Conservation (phyloP, 2,113 vertebrate genomes). For the Gnathonemus longibarbis region DNA sequence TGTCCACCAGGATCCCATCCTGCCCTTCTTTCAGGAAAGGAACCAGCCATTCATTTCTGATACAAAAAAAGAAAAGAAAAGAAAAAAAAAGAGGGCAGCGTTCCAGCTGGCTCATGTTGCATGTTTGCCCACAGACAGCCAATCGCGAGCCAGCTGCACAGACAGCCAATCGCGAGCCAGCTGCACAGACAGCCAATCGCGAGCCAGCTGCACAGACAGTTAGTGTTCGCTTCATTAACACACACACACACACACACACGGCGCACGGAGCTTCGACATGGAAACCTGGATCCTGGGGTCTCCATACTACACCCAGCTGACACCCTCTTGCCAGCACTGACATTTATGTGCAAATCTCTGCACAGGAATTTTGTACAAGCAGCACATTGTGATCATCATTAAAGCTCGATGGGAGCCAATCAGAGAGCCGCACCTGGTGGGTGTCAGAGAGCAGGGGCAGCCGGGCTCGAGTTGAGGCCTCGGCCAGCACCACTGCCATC, state of each 20-base stretch:
- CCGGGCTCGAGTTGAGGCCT: background rate
- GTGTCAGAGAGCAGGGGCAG: background rate
- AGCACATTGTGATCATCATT: background rate
- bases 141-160: background rate
- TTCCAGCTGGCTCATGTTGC: background rate
- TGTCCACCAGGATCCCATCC: background rate
- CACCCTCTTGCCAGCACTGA: background rate
- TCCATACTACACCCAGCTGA: background rate
- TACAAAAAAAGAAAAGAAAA: background rate
- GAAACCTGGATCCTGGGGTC: background rate
- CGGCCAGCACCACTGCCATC: background rate
- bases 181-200: background rate
- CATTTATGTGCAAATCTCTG: background rate
- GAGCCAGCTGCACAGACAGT: background rate
- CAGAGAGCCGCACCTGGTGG: background rate
- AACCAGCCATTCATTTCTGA: background rate
- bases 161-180: background rate
- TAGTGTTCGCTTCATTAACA: background rate
- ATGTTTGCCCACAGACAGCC: background rate
- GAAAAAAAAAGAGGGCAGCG: background rate
- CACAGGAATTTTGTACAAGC: background rate
- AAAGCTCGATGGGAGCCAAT: background rate
- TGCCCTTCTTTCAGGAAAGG: background rate
- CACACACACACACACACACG: background rate
- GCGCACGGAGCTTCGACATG: background rate